phyloP scores from a whole-genome alignment of 2,797 vertebrate species.

The Artibeus jamaicensis region DNA sequence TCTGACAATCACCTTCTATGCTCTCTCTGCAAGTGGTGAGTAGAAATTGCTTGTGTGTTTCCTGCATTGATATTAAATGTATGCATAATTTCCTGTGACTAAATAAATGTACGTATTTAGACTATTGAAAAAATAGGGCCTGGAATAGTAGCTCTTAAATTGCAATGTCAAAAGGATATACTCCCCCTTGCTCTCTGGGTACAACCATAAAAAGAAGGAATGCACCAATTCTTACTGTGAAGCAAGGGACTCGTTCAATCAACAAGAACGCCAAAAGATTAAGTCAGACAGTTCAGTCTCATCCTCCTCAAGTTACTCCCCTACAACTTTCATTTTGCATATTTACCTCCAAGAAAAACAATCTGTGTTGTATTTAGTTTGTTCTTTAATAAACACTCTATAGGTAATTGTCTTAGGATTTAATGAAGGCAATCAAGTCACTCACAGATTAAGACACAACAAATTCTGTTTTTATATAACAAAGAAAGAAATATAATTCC shows the following conservation, averaged over 20 bases:
- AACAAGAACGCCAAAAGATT: not conserved
- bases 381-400: slow-evolving; percentile 19
- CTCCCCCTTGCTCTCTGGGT: not conserved
- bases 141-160: not conserved
- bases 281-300: not conserved
- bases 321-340: slow-evolving; percentile 10
- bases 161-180: not conserved
- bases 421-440: slow-evolving; percentile 23
- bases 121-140: not conserved
- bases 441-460: not conserved
- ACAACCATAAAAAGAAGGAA: not conserved
- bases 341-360: slow-evolving; percentile 22
- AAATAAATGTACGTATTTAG: slow-evolving; percentile 40
- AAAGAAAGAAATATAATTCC: slow-evolving; percentile 28
- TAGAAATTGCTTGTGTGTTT: slow-evolving; percentile 9
- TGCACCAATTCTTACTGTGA: not conserved
- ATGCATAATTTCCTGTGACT: slow-evolving; percentile 31
- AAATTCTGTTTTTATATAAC: not conserved
- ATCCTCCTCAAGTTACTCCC: not conserved
- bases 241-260: not conserved
- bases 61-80: slow-evolving; percentile 45
- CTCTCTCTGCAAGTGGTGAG: not conserved
- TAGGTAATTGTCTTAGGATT: slow-evolving; percentile 19
- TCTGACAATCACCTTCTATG: slow-evolving; percentile 28
- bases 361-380: not conserved